phyloP scores from a whole-genome alignment of 2,797 vertebrate genomes.

The Odontamblyopus lacepedii region DNA sequence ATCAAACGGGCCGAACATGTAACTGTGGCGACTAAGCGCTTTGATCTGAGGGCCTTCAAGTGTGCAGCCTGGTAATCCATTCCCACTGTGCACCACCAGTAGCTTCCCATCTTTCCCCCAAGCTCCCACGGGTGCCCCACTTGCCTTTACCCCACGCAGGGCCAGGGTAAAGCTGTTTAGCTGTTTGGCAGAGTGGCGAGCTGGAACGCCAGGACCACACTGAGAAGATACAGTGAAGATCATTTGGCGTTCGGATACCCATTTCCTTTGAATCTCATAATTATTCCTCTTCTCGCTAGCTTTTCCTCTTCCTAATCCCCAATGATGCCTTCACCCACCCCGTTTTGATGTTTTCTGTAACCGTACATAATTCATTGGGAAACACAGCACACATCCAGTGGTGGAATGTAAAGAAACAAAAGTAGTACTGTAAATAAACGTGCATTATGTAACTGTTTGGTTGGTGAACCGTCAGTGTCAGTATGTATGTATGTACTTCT shows the following conservation, averaged over 20 bases:
- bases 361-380: conserved; percentile 42
- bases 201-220: conserved; percentile 37
- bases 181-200: conserved; percentile 43
- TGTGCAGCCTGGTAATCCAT: conserved; percentile 58
- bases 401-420: too few relatives aligned
- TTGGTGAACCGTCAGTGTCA: too few relatives aligned
- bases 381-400: conserved; percentile 2
- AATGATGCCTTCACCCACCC: conserved; percentile 29
- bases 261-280: conserved; percentile 51
- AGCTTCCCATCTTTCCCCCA: conserved; percentile 38
- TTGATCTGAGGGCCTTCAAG: conserved; percentile 60
- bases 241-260: conserved; percentile 43
- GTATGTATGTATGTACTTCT: too few relatives aligned
- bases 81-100: conserved; percentile 40
- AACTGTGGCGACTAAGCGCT: conserved; percentile 32
- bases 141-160: conserved; percentile 21
- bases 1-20: conserved; percentile 10
- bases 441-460: too few relatives aligned
- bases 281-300: conserved; percentile 45
- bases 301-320: conserved; percentile 11
- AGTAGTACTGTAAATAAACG: too few relatives aligned
- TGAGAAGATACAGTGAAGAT: conserved; percentile 28
- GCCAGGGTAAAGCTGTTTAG: conserved; percentile 50
- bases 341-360: conserved; percentile 50
- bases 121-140: conserved; percentile 37